Evolutionary conservation across 2,888 invertebrate species (phyloP), one percentile per base, ranked within the genome.

Genomic region (Eumacrocentrus americanus): DNA sequence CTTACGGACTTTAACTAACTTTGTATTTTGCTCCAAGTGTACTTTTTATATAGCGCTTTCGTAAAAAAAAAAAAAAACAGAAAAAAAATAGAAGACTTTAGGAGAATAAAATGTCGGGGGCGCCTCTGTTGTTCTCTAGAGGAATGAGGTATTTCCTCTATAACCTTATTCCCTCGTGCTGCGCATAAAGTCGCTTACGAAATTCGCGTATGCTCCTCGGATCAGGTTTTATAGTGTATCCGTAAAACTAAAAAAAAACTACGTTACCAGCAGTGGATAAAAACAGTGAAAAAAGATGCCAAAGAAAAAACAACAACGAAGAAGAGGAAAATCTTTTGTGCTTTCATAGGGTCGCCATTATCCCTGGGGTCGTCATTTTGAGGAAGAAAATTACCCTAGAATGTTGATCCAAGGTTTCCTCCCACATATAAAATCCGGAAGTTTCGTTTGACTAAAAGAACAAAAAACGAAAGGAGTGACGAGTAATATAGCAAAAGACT

Each of bases 141-240:
- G 42, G 29, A 42, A 53, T 53, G 38, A 52, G 38, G 25, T 38
- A 6, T 9, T 29, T 38, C 34, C 25, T 25, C 18, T 55, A 20
- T 54, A 47, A 53, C 47, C 37, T 47, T 40, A 54, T 48, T 59
- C 53, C 37, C 58, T 5, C 20, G 12, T 20, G 29, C 22, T n/a
- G 23, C 22, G 59, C 37, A 18, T 29, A 59, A 53, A 59, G 38
- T 48, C 29, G 52, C 25, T 54, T 9, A 14, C 37, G 20, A 48
- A 59, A 53, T 58, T 54, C 18, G 20, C 20, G 23, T 37, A 40
- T 59, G 59, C 52, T 37, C 38, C 37, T 22, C 14, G 40, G 29
- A 53, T 53, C 38, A 25, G 47, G 16, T 59, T 59, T 59, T 54
- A 53, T 58, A 35, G 52, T 58, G n/a, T 38, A 52, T 34, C 52